Base-by-base conservation (phyloP, 2,113 vertebrate genomes). In the Sialia sialis region DNA sequence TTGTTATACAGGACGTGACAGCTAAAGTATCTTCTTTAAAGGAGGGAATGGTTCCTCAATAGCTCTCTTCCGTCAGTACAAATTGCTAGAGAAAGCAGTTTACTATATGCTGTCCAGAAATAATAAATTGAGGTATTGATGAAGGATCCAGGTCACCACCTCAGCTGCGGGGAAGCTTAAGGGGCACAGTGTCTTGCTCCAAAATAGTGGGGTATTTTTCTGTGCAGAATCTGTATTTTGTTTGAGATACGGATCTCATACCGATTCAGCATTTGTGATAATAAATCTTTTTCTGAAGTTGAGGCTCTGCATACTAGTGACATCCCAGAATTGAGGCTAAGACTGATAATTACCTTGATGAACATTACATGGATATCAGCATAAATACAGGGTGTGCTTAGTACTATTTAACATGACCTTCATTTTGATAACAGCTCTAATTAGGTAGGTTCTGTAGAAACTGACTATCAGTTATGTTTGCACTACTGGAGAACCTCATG, bases 331-430 rank as follows among this genome's bases (percentile, higher is more conserved):
- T 84, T 56, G 77, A 94, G 49, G 41, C 78, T 97, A 76, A 94
- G 39, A 43, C 80, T 96, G 89, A 91, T 96, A 97, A 97, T 97
- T 96, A 95, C 91, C 93, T 92, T 97, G 94, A 97, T 95, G 93
- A 97, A 92, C 92, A 85, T 95, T 95, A 94, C 84, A 74, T 95
- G 95, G 96, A 94, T 94, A 97, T 96, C 96, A 95, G 48, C 66
- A 22, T 84, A 95, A 96, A 75, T 96, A 76, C 72, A 80, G 69
- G 36, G 87, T 95, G 69, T 97, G 89, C 87, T 97, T 96, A 94
- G 89, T 95, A 95, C 89, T 74, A 79, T 96, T 96, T 97, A 97
- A 94, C 91, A 58, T 95, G 96, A 92, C 88, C 95, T 95, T 97
- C 91, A 66, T 89, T 89, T 81, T 91, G 89, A 81, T 94, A 96